These are phyloP conservation scores for Zeuzera pyrina DNA, from an alignment of 2,888 invertebrate species.

Conservation along the genomic window DNA sequence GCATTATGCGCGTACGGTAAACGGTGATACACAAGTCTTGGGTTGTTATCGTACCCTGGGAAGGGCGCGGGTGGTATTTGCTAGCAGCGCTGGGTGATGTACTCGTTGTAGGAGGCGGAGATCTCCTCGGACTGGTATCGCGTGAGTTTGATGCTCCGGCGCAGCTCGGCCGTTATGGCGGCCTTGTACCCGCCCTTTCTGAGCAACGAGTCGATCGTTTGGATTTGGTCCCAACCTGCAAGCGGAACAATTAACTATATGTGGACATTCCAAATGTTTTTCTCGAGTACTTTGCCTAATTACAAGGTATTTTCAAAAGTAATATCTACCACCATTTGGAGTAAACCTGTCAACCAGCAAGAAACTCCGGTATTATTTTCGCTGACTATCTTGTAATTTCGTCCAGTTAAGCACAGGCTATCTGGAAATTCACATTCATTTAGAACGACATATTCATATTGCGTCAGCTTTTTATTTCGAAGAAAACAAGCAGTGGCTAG, in stretches of 20 bases:
- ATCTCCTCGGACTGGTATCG: slow-evolving; percentile 98
- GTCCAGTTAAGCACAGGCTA: too few relatives aligned
- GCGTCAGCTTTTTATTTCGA: too few relatives aligned
- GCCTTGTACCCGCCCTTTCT: slow-evolving; percentile 98
- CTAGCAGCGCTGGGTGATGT: slow-evolving; percentile 84
- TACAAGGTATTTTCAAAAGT: too few relatives aligned
- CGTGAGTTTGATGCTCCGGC: slow-evolving; percentile 93
- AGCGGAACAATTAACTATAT: slow-evolving; percentile 9
- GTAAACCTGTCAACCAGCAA: too few relatives aligned
- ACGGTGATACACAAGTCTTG: slow-evolving; percentile 21
- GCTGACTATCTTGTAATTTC: too few relatives aligned
- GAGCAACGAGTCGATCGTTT: slow-evolving; percentile 97
- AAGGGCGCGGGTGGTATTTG: slow-evolving; percentile 56
- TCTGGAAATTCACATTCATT: too few relatives aligned
- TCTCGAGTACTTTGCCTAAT: background rate
- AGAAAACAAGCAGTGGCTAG: too few relatives aligned
- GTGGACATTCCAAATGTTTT: background rate
- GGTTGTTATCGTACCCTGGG: slow-evolving; percentile 8
- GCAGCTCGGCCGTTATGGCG: slow-evolving; percentile 87
- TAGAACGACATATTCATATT: too few relatives aligned
- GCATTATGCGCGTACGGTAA: slow-evolving; percentile 16
- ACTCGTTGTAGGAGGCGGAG: slow-evolving; percentile 89
- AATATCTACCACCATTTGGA: too few relatives aligned
- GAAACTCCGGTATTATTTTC: too few relatives aligned
- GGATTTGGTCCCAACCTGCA: slow-evolving; percentile 98